Evolutionary conservation across 2,113 vertebrate genomes (phyloP).

Genomic region (Hepsetus odoe): DNA sequence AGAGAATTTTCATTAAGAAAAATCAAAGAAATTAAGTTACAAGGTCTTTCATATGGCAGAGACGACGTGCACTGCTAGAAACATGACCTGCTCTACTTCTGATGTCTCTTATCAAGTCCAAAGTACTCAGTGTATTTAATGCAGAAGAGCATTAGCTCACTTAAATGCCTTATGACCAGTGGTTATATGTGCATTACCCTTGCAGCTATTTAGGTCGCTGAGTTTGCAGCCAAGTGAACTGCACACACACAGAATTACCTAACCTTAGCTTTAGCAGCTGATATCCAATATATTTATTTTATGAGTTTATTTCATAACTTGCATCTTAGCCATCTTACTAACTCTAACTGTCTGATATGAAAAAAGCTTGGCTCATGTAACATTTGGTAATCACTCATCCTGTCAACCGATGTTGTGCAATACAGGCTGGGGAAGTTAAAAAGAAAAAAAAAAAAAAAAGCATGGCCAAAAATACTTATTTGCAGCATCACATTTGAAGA

Average conservation of each 20-base stretch:
- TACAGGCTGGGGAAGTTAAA: not conserved
- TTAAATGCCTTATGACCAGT: not conserved
- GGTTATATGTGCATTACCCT: constrained; percentile 6
- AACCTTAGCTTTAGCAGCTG: not conserved
- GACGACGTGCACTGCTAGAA: not conserved
- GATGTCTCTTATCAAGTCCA: not conserved
- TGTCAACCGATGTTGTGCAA: no score
- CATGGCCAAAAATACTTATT: no score
- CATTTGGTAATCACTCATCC: not conserved
- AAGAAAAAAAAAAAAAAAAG: no score
- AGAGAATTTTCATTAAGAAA: no score
- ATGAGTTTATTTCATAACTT: not conserved
- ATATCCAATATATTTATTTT: constrained; percentile 2
- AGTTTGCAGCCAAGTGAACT: not conserved
- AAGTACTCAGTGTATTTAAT: constrained; percentile 7
- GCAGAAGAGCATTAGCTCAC: not conserved
- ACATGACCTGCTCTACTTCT: not conserved
- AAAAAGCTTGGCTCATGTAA: not conserved
- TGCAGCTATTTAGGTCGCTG: not conserved
- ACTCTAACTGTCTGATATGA: not conserved
- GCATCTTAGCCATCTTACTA: not conserved
- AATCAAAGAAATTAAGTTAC: no score
- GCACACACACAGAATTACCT: not conserved
- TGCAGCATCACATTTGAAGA: no score
- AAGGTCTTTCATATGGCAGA: not conserved